A percentile compares a stretch with the other conserved stretches of the same genome.
These are phyloP conservation scores for Epinephelus cyanopodus DNA, from an alignment of 2,113 vertebrate species.

Conservation along the genomic window DNA sequence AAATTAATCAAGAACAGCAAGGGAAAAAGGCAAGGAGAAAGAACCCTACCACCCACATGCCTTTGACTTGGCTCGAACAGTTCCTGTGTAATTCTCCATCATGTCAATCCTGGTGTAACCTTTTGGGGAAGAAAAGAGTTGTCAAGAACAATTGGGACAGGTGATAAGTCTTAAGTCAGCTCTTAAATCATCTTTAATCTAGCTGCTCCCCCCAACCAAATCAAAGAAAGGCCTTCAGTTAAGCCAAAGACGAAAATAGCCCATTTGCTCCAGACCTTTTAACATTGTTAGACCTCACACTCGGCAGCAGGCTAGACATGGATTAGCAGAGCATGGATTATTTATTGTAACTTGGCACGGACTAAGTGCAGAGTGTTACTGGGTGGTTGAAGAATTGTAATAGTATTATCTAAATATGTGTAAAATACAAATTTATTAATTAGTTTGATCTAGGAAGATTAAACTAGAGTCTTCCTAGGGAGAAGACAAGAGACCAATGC, in stretches of 20 bases:
- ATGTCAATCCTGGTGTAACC: slow-evolving; percentile 46
- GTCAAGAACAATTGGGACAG: slow-evolving; percentile 58
- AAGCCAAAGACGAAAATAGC: slow-evolving; percentile 37
- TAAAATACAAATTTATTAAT: background rate
- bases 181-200: slow-evolving; percentile 59
- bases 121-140: slow-evolving; percentile 29
- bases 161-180: slow-evolving; percentile 48
- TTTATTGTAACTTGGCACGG: slow-evolving; percentile 9
- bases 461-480: too few species aligned
- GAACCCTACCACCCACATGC: background rate
- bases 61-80: slow-evolving; percentile 13
- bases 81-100: slow-evolving; percentile 50
- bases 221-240: slow-evolving; percentile 48
- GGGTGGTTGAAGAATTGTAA: background rate
- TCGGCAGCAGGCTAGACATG: slow-evolving; percentile 22
- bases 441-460: background rate
- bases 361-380: slow-evolving; percentile 13
- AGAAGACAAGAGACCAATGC: background rate
- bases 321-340: slow-evolving; percentile 46
- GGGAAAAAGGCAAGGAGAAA: background rate
- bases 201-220: slow-evolving; percentile 26
- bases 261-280: slow-evolving; percentile 45
- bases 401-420: background rate
- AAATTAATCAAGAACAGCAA: slow-evolving; percentile 2
- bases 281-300: slow-evolving; percentile 29